A percentile compares a stretch with the other conserved stretches of the same genome.
These are phyloP conservation scores for Acestrorhynchus altus DNA, from an alignment of 2,797 vertebrate species.

Conservation along the genomic window DNA sequence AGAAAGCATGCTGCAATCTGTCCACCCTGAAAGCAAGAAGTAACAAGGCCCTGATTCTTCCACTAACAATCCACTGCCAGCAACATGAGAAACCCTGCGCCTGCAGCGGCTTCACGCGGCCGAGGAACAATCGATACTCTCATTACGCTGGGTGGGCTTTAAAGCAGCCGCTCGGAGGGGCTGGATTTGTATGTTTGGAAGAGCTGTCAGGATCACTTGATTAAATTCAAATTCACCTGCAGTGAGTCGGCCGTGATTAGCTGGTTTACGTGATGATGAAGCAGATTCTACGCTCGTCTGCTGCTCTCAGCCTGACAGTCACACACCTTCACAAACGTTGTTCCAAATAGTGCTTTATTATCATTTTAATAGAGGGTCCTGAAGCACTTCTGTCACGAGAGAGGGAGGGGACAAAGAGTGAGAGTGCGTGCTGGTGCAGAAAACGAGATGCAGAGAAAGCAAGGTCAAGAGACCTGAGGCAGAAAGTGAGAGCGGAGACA, in stretches of 20 bases:
- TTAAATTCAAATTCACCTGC: not conserved
- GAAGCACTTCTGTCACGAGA: too few relatives aligned
- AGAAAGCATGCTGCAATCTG: not conserved
- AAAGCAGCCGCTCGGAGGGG: not conserved
- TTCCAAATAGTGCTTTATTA: not conserved
- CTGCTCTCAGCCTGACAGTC: not conserved
- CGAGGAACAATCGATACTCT: not conserved
- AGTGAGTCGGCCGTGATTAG: not conserved
- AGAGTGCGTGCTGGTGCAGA: too few relatives aligned
- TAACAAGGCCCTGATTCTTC: not conserved
- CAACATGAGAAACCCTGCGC: not conserved
- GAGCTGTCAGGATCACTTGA: not conserved
- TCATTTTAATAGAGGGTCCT: too few relatives aligned
- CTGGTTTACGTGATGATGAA: not conserved
- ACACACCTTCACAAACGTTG: not conserved
- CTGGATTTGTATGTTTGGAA: not conserved
- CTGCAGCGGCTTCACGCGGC: not conserved
- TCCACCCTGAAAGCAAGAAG: not conserved
- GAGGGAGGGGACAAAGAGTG: too few relatives aligned
- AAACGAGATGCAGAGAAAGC: too few relatives aligned
- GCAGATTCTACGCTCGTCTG: not conserved
- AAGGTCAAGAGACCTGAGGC: too few relatives aligned
- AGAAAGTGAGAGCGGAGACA: too few relatives aligned
- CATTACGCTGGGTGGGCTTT: slow-evolving; percentile 1
- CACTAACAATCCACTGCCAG: slow-evolving; percentile 1